Conservation (phyloP, 1,140 invertebrate species). For the Helicoverpa armigera region DNA sequence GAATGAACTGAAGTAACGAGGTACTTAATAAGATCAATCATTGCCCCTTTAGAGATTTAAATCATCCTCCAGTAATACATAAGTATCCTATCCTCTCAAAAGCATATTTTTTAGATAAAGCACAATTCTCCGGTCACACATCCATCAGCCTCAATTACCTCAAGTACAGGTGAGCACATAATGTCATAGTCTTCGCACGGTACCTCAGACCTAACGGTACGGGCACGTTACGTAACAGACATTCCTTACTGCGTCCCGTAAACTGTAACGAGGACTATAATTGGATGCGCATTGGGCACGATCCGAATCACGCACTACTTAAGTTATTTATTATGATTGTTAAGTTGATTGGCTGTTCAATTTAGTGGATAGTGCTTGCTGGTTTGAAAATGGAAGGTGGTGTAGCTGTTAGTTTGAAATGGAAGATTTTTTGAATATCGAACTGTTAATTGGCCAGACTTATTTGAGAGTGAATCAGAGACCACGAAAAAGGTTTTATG, state of each 20-base stretch:
- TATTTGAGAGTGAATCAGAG: no score
- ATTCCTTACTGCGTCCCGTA: slow-evolving; percentile 33
- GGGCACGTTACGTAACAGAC: slow-evolving; percentile 35
- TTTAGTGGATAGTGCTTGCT: neutral
- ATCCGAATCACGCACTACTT: slow-evolving; percentile 19
- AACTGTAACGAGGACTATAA: slow-evolving; percentile 15
- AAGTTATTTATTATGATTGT: slow-evolving; percentile 22
- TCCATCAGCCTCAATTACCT: neutral
- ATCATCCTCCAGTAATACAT: no score
- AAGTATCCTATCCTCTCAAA: no score
- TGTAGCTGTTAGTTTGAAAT: no score
- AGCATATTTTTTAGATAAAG: no score
- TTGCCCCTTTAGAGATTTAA: no score
- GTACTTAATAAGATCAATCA: no score
- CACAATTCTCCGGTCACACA: neutral
- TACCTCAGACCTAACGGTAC: slow-evolving; percentile 26
- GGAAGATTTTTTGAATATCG: no score
- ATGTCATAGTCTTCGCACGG: slow-evolving; percentile 37
- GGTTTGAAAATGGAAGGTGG: neutral
- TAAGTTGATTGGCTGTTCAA: neutral
- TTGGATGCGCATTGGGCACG: slow-evolving; percentile 33
- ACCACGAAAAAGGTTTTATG: no score
- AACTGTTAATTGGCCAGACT: no score
- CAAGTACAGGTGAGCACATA: slow-evolving; percentile 13
- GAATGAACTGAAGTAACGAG: no score